phyloP scores from a whole-genome alignment of 2,113 vertebrate genomes.

The Ranitomeya variabilis region DNA sequence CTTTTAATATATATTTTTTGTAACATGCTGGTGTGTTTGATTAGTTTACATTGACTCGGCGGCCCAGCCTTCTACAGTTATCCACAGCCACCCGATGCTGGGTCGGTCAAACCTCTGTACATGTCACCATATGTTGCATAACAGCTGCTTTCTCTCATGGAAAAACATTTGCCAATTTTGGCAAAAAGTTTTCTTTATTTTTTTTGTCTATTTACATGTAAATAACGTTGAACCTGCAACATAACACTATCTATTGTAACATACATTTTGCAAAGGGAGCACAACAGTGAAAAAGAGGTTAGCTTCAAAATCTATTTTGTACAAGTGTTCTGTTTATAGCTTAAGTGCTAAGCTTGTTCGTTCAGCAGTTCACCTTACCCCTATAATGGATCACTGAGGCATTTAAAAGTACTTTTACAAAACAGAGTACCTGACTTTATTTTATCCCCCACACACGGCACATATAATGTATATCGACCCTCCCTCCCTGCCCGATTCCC shows the following conservation, averaged over 20 bases:
- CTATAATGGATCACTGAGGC: conserved; percentile 94
- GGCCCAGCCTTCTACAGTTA: conserved; percentile 66
- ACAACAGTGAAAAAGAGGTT: conserved; percentile 93
- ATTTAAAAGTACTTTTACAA: conserved; percentile 97
- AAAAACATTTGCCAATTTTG: conserved; percentile 87
- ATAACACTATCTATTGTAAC: conserved; percentile 99
- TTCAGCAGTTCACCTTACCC: conserved; percentile 86
- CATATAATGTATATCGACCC: conserved; percentile 96
- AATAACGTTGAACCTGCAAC: conserved; percentile 99
- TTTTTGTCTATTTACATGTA: conserved; percentile 94
- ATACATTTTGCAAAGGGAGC: conserved; percentile 98
- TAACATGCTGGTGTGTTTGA: conserved; percentile 69
- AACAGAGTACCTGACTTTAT: conserved; percentile 98
- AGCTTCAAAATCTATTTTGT: conserved; percentile 95
- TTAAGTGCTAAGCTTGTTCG: conserved; percentile 92
- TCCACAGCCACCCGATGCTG: conserved; percentile 73
- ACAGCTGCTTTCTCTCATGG: conserved; percentile 93
- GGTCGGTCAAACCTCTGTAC: conserved; percentile 91
- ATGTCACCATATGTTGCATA: conserved; percentile 97
- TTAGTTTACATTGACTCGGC: conserved; percentile 69
- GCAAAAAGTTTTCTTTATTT: conserved; percentile 82
- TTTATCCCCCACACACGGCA: conserved; percentile 84
- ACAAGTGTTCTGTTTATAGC: conserved; percentile 92
- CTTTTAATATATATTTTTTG: conserved; percentile 68
- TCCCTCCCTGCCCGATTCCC: conserved; percentile 73